Conservation (phyloP, 1,140 invertebrate species). For the Brachionus paranguensis region DNA sequence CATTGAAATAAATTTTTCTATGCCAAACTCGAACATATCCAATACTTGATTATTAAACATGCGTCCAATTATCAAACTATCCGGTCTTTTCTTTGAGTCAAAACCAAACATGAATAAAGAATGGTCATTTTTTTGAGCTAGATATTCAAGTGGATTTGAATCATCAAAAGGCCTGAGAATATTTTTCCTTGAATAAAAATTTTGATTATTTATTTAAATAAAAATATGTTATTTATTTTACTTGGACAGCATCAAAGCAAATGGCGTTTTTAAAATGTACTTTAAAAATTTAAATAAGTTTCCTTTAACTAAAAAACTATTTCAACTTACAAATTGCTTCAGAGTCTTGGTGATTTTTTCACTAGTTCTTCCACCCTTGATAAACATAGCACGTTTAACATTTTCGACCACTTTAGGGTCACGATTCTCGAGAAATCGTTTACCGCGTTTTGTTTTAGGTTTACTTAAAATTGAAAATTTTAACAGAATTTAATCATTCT, state of each 20-base stretch:
- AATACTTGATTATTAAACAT: conserved; percentile 80
- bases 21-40: conserved; percentile 91
- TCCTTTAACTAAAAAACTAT: neutral
- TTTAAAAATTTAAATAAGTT: conserved; percentile 47
- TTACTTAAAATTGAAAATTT: conserved; percentile 56
- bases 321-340: conserved; percentile 70
- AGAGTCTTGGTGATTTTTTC: conserved; percentile 67
- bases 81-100: conserved; percentile 78
- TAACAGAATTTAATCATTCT: neutral
- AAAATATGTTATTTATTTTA: conserved; percentile 43
- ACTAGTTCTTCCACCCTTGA: conserved; percentile 77
- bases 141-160: conserved; percentile 64
- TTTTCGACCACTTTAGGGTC: conserved; percentile 85
- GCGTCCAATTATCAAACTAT: conserved; percentile 78
- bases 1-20: conserved; percentile 73
- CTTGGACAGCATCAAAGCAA: conserved; percentile 67
- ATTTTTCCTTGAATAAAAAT: conserved; percentile 51
- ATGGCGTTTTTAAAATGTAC: conserved; percentile 76
- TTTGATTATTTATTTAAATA: neutral
- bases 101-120: conserved; percentile 81
- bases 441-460: conserved; percentile 79
- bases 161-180: conserved; percentile 57
- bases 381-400: conserved; percentile 73
- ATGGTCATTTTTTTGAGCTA: conserved; percentile 77
- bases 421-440: conserved; percentile 70